Evolutionary conservation across 2,888 invertebrate genomes (phyloP), one percentile per base, ranked within the genome.

Genomic region (Drosophila fulvimacula): DNA sequence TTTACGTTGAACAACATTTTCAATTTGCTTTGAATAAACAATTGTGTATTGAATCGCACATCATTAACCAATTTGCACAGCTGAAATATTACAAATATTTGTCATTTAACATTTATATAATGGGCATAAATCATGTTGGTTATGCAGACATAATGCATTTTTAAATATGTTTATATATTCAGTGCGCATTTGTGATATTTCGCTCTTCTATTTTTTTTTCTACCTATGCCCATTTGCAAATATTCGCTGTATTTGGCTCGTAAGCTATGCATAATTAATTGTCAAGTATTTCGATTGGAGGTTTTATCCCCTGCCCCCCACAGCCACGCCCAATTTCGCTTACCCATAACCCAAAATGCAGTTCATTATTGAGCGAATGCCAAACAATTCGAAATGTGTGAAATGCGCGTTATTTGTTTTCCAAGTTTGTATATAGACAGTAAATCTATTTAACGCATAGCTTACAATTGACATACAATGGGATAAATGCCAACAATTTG

Each of bases 221-320:
- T 38, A 30, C 44, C 72, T 69, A 52, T 55, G 66, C 57, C 58
- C 56, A 9, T 9, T 27, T 34, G 30, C 34, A 63, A 34, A 55
- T 48, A 55, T 34, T 30, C 34, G 21, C 15, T 10, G 9, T 34
- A 39, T 41, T 39, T 67, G 52, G 46, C 55, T 61, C 58, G 60
- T 73, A 66, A 82, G 61, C 67, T 62, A 82, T 79, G 88, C 86
- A 82, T 85, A 82, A 82, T 82, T 88, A 79, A 85, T 76, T 69
- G 49, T 53, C 36, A 39, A 65, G 44, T 44, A 69, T 58, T 76
- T 73, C 53, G 65, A 69, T 69, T 67, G 57, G 41, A 34, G 9
- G 19, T 2, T 34, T 15, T 52, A 44, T 41, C 17, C 13, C 17
- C 19, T 13, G 0, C 11, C 5, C 1, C 19, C 3, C 11, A 13